Evolutionary conservation across 37 sponge, comb jelly and placozoan genomes (phyloP).

Genomic region (Beroe ovata): DNA sequence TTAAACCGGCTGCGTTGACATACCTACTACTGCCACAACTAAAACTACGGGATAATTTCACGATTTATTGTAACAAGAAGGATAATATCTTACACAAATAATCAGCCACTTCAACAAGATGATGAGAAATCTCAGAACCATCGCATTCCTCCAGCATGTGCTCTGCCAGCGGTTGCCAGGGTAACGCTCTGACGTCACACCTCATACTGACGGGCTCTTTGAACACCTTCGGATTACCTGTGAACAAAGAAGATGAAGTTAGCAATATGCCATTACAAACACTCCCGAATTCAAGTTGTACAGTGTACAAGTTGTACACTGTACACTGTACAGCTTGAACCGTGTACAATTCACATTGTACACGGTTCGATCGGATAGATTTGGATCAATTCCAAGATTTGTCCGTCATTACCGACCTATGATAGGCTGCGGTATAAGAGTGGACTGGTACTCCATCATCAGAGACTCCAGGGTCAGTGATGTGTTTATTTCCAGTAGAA

Average conservation of each 20-base stretch:
- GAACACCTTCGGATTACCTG: slow-evolving; percentile 59
- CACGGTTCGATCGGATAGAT: no score
- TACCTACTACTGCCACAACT: no score
- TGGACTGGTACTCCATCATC: slow-evolving; percentile 54
- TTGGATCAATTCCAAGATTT: no score
- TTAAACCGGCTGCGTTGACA: no score
- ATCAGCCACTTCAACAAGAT: slow-evolving; percentile 46
- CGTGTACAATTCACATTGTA: no score
- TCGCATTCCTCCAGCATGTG: slow-evolving; percentile 12
- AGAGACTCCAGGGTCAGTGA: slow-evolving; percentile 3
- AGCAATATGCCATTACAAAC: no score
- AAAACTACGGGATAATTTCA: no score
- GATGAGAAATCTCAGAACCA: slow-evolving; percentile 43
- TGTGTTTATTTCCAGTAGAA: not conserved
- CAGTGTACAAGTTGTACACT: no score
- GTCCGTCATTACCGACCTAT: slow-evolving; percentile 42
- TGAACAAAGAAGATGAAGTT: no score
- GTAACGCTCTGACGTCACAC: slow-evolving; percentile 30
- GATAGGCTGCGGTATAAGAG: slow-evolving; percentile 42
- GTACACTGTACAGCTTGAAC: no score
- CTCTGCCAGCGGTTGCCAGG: slow-evolving; percentile 47
- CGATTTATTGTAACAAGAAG: no score
- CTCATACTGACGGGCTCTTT: slow-evolving; percentile 50
- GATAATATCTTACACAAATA: slow-evolving; percentile 46
- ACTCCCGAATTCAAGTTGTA: no score